These are phyloP conservation scores for Microctonus hyperodae DNA, from an alignment of 2,888 invertebrate species.

Conservation along the genomic window DNA sequence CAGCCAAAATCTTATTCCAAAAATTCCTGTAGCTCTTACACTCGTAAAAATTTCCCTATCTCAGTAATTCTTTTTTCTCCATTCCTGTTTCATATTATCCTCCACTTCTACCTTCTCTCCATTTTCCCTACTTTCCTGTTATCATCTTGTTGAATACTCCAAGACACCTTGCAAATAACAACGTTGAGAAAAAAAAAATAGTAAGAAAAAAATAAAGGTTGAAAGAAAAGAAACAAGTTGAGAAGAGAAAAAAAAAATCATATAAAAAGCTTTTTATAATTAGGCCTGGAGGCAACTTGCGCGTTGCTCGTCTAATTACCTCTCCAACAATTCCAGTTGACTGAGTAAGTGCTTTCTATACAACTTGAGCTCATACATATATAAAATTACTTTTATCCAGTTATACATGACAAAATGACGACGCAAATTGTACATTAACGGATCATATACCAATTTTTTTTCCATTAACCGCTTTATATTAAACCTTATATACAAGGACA, in stretches of 20 bases:
- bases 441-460: conserved; percentile 5
- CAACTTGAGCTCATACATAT: conserved; percentile 32
- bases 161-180: conserved; percentile 2
- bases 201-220: not conserved
- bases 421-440: not conserved
- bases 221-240: conserved; percentile 26
- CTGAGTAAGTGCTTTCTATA: conserved; percentile 52
- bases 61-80: no score
- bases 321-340: conserved; percentile 58
- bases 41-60: not conserved
- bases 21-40: no score
- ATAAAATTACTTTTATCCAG: conserved; percentile 37
- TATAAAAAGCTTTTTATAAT: conserved; percentile 56
- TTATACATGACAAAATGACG: conserved; percentile 26
- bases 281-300: conserved; percentile 58
- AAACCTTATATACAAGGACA: not conserved
- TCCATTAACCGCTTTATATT: no score
- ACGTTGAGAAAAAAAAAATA: not conserved
- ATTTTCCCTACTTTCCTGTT: not conserved
- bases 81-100: not conserved
- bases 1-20: no score
- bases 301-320: conserved; percentile 61
- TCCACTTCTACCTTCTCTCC: not conserved
- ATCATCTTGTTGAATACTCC: not conserved
- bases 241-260: conserved; percentile 33